Percentiles rank a stretch among this genome's conserved stretches.
Evolutionary conservation across 2,797 vertebrate species (phyloP).

Genomic region (Dryobates pubescens): DNA sequence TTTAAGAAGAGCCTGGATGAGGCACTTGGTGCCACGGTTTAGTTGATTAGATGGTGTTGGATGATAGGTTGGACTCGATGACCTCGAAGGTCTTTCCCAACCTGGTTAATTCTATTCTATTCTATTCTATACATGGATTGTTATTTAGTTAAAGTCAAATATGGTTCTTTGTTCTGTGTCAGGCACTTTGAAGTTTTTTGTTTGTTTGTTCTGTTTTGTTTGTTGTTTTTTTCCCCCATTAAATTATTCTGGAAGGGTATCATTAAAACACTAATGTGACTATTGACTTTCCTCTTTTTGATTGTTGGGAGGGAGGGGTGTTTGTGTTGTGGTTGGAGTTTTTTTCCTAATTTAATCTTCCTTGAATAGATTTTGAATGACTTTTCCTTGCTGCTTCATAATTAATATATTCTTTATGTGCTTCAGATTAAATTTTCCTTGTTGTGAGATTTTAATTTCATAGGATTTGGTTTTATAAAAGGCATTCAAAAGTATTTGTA

Average conservation of each 20-base stretch:
- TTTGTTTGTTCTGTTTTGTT: rapidly evolving
- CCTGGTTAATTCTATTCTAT: too few species aligned
- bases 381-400: background rate
- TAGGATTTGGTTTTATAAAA: background rate
- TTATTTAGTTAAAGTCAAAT: background rate
- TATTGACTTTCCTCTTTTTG: background rate
- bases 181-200: background rate
- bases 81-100: too few species aligned
- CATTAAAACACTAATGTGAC: background rate
- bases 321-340: background rate
- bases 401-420: background rate
- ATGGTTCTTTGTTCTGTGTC: background rate
- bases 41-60: too few species aligned
- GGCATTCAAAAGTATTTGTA: background rate
- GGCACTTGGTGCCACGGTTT: too few species aligned
- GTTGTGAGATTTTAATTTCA: background rate
- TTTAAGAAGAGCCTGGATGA: too few species aligned
- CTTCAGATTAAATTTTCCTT: background rate
- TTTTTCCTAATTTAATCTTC: background rate
- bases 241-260: background rate
- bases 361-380: background rate
- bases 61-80: too few species aligned
- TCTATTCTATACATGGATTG: background rate
- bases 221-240: background rate
- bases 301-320: too few species aligned